Evolutionary conservation across 1,140 invertebrate genomes (phyloP), one percentile per base, ranked within the genome.

Genomic region (Pararge aegeria): DNA sequence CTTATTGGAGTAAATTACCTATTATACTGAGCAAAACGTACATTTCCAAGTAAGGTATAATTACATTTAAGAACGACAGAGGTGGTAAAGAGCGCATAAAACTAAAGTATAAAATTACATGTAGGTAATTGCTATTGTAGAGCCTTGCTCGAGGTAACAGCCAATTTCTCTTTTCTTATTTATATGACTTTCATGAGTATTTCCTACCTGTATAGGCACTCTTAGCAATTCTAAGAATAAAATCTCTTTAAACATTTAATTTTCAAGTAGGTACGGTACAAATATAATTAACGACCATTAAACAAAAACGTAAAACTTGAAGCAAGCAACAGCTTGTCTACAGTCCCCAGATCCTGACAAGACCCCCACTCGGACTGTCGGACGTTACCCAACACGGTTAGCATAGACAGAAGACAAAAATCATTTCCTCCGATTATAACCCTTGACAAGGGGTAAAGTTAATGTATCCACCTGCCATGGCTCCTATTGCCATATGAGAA

Each of bases 51-150:
- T 15, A 40, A 40, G 13, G 13, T 40, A 18, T 40, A 40, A 40
- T 40, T 16, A 40, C 16, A 16, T 7, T 16, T 40, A 18, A 40
- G 6, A 5, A 37, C 13, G 13, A 37, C 10, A 6, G 13, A 40
- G 1, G 38, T 18, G 16, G 38, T 40, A 18, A 40, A 40, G 16
- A 40, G 16, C 38, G 13, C 15, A 40, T 40, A 40, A 40, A 40
- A 40, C 38, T 46, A 20, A n/a, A 57, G 55, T 57, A n/a, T 57
- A 37, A 57, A 57, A 57, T 50, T 50, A 40, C 30, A 19, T 34
- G 20, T 48, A 57, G 13, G 13, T 40, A 40, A 50, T 57, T 57
- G 50, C 20, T 30, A 57, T 50, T 57, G 46, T 48, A 19, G 55
- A 40, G 34, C 37, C 34, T 27, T 42, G 40, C 1, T 24, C 21